These are phyloP conservation scores for Dreissena polymorpha DNA, from an alignment of 1,140 invertebrate genomes.

Conservation along the genomic window DNA sequence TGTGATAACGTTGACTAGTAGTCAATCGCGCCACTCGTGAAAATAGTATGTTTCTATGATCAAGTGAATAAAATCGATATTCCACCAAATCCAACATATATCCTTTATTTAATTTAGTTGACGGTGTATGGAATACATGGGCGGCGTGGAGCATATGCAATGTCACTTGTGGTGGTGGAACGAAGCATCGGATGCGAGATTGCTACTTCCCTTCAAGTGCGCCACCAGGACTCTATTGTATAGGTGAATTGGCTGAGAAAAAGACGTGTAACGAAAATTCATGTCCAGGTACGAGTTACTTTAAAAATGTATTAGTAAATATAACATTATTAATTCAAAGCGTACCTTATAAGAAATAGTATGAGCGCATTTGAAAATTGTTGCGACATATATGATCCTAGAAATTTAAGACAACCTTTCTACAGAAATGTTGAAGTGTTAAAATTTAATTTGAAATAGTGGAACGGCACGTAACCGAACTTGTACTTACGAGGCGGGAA, in stretches of 20 bases:
- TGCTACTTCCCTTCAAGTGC: conserved; percentile 76
- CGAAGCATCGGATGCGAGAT: conserved; percentile 73
- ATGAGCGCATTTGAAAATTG: no score
- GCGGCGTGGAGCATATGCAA: conserved; percentile 79
- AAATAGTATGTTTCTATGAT: no score
- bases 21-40: no score
- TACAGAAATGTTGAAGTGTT: no score
- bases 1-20: no score
- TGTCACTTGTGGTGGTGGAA: conserved; percentile 85
- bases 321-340: no score
- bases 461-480: no score
- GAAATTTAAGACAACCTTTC: no score
- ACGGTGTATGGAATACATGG: conserved; percentile 81
- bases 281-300: conserved; percentile 45
- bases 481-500: no score
- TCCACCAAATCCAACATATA: neutral
- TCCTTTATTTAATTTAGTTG: conserved; percentile 50
- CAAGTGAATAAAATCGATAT: neutral
- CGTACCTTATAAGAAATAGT: no score
- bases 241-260: conserved; percentile 8
- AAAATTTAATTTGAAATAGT: no score
- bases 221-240: conserved; percentile 75
- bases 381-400: no score
- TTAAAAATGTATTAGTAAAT: neutral
- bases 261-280: conserved; percentile 12